Conservation (phyloP, 1,140 invertebrate species). For the Steinernema feltiae region DNA sequence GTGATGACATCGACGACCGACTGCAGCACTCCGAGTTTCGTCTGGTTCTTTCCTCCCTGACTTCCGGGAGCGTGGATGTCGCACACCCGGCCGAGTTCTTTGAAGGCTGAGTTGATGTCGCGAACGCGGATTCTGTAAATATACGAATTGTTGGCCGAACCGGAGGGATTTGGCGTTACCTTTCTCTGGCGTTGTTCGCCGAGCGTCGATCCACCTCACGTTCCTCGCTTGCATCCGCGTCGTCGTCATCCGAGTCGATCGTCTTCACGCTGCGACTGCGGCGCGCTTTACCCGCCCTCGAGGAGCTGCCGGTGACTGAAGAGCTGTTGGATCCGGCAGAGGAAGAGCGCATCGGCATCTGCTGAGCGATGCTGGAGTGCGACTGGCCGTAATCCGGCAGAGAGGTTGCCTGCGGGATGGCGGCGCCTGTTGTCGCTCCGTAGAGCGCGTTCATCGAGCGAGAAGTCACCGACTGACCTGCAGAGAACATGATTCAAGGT, state of each 20-base stretch:
- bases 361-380: not conserved
- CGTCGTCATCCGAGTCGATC: slow-evolving; percentile 37
- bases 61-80: too few species aligned
- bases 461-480: too few species aligned
- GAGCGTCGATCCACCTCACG: slow-evolving; percentile 89
- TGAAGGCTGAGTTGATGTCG: too few species aligned
- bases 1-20: too few species aligned
- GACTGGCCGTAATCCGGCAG: not conserved
- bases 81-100: too few species aligned
- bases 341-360: not conserved
- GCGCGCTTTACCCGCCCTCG: not conserved
- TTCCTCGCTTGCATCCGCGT: slow-evolving; percentile 60
- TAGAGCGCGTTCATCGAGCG: slow-evolving; percentile 1
- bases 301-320: not conserved
- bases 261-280: slow-evolving; percentile 2
- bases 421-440: not conserved
- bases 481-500: not conserved
- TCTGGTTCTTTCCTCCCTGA: too few species aligned
- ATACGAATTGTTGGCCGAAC: too few species aligned
- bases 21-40: too few species aligned
- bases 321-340: not conserved
- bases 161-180: too few species aligned
- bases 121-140: too few species aligned
- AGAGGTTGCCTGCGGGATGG: not conserved
- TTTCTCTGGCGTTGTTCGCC: slow-evolving; percentile 96